Evolutionary conservation across 2,888 invertebrate genomes (phyloP), one percentile per base, ranked within the genome.

Genomic region (Caenorhabditis japonica): DNA sequence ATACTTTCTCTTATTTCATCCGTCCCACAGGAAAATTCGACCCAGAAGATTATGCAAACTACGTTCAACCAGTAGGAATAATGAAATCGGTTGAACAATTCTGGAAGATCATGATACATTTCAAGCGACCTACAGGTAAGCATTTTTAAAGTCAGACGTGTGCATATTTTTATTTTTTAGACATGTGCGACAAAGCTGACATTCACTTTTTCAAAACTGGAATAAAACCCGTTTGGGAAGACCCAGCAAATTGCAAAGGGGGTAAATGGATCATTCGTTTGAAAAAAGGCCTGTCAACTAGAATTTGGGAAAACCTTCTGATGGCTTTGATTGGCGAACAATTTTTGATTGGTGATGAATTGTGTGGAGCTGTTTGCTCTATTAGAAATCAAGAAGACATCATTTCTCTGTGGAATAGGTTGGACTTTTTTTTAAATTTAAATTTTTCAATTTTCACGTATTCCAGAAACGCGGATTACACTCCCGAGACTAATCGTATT

Each of bases 171-270:
- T 23, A 12, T 34, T 25, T 33, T 38, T 43, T 62, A 83, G 84
- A 97, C 86, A 91, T 97, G 84, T 92, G 93, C 43, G 93, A 94
- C 17, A 94, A 94, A 86, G 90, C 94, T 86, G 96, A 97, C 90
- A 92, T 96, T 87, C 97, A 97, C 89, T 91, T 99, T 73, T 99
- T 99, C 90, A 97, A 97, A 91, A 92, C 95, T 85, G 97, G 97
- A 82, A 96, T 99, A 86, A 94, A 95, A 89, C 97, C 97, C 21
- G 97, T 99, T 94, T 99, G 97, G 99, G 99, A 99, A 91, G 97
- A 97, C 89, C 92, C 93, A 69, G 94, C 94, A 49, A 99, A 99
- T 90, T 92, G 93, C 88, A 93, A 93, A 88, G 97, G 99, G 58
- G 99, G 97, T 27, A 97, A 97, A 90, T 99, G 97, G 97, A 94